These are phyloP conservation scores for Caenorhabditis doughertyi DNA, from an alignment of 2,888 invertebrate genomes.

Conservation along the genomic window DNA sequence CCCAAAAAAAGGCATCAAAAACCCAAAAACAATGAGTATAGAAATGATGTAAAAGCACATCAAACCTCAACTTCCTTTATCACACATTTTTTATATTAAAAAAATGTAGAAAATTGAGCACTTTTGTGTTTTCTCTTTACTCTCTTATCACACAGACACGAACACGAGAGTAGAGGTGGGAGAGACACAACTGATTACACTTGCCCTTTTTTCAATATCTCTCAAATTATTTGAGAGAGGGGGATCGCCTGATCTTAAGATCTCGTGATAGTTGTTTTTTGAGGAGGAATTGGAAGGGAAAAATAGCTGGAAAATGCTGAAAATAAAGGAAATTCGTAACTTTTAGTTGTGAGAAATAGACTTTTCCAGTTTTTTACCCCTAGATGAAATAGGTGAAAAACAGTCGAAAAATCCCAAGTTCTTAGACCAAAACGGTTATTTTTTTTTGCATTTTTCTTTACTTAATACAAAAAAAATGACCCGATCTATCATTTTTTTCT, in stretches of 20 bases:
- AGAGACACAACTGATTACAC: constrained; percentile 13
- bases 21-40: background rate
- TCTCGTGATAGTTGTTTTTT: constrained; percentile 1
- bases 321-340: too few relatives aligned
- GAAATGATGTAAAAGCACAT: background rate
- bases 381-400: background rate
- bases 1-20: too few relatives aligned
- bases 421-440: too few relatives aligned
- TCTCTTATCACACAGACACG: background rate
- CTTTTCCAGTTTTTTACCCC: too few relatives aligned
- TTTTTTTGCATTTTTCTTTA: too few relatives aligned
- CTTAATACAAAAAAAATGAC: too few relatives aligned
- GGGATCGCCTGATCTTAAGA: background rate
- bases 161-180: background rate
- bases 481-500: too few relatives aligned
- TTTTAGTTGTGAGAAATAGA: too few relatives aligned
- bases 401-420: too few relatives aligned
- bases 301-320: background rate
- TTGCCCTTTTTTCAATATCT: background rate
- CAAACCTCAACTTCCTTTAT: background rate
- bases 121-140: constrained; percentile 2
- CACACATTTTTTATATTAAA: background rate
- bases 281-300: background rate
- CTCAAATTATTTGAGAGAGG: background rate
- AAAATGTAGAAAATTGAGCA: background rate